Conservation (phyloP, 2,797 vertebrate genomes). For the Microtus californicus region DNA sequence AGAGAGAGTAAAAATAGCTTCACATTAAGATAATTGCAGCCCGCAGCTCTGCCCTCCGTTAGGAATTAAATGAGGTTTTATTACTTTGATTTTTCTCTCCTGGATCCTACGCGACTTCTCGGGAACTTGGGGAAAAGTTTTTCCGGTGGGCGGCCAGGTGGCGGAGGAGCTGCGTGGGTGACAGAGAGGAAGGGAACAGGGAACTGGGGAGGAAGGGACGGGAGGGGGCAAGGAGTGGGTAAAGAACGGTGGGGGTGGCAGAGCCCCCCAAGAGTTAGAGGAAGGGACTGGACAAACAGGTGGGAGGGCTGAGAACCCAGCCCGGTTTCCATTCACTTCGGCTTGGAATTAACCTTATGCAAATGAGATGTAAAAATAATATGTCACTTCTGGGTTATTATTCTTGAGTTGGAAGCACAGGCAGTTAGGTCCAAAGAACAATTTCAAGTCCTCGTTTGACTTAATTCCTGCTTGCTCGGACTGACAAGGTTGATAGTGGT, state of each 20-base stretch:
- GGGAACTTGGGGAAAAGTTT: slow-evolving; percentile 84
- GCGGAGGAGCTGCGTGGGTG: slow-evolving; percentile 68
- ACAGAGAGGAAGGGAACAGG: slow-evolving; percentile 60
- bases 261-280: background rate
- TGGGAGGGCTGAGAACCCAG: background rate
- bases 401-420: slow-evolving; percentile 76
- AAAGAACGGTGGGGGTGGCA: background rate
- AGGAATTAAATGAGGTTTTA: slow-evolving; percentile 88
- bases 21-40: slow-evolving; percentile 85
- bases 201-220: slow-evolving; percentile 2
- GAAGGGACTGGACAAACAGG: background rate
- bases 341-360: slow-evolving; percentile 80
- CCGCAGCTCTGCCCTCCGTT: slow-evolving; percentile 82
- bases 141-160: slow-evolving; percentile 81
- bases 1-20: slow-evolving; percentile 88
- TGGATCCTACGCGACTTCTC: slow-evolving; percentile 83
- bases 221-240: background rate
- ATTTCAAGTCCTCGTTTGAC: slow-evolving; percentile 76
- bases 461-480: slow-evolving; percentile 51
- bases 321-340: slow-evolving; percentile 61
- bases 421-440: slow-evolving; percentile 67
- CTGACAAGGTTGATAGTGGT: background rate
- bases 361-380: slow-evolving; percentile 82
- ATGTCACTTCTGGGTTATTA: slow-evolving; percentile 78
- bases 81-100: slow-evolving; percentile 85